These are phyloP conservation scores for Biston betularia DNA, from an alignment of 2,888 invertebrate species.

Conservation along the genomic window DNA sequence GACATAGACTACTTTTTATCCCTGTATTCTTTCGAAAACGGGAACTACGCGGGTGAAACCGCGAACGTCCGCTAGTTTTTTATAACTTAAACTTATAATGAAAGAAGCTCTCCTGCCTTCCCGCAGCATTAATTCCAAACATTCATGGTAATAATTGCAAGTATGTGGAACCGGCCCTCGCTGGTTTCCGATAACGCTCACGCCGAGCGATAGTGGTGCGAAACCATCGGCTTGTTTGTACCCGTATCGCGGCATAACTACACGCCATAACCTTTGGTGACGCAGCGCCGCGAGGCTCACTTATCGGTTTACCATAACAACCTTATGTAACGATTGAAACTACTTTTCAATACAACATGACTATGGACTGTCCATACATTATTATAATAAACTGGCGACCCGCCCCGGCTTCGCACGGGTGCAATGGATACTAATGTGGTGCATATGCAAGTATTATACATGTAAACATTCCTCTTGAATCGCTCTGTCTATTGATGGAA, in stretches of 20 bases:
- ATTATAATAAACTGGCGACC: too few species aligned
- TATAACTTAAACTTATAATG: neutral
- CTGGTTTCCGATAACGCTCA: constrained; percentile 15
- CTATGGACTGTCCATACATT: neutral
- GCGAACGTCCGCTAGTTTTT: too few species aligned
- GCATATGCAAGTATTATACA: too few species aligned
- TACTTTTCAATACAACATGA: neutral
- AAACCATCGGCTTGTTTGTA: neutral
- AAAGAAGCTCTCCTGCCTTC: neutral
- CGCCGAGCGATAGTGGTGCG: constrained; percentile 8
- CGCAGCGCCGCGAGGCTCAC: constrained; percentile 20
- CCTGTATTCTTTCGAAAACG: too few species aligned
- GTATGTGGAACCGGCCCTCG: neutral
- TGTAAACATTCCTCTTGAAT: too few species aligned
- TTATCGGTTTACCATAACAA: constrained; percentile 23
- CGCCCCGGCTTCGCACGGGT: too few species aligned
- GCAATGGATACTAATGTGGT: too few species aligned
- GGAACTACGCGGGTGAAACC: too few species aligned
- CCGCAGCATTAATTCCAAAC: neutral
- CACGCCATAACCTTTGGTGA: constrained; percentile 25
- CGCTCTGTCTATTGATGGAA: too few species aligned
- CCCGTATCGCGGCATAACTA: constrained; percentile 3
- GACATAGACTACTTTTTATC: too few species aligned
- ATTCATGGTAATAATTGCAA: constrained; percentile 5
- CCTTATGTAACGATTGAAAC: constrained; percentile 5